phyloP scores from a whole-genome alignment of 1,140 invertebrate genomes.

The Anagrus nilaparvatae region DNA sequence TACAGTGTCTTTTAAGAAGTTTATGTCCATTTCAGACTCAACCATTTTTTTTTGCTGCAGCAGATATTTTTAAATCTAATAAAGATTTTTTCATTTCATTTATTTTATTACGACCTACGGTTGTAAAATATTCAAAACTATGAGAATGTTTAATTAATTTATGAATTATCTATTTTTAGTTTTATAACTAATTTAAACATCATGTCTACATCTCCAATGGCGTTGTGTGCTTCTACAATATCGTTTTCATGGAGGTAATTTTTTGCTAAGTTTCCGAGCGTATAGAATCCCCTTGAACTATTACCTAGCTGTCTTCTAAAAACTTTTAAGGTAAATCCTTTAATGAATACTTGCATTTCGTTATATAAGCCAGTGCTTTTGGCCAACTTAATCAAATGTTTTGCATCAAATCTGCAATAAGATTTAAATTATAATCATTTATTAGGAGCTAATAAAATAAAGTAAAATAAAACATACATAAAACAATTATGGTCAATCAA shows the following conservation, averaged over 20 bases:
- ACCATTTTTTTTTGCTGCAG: slow-evolving; percentile 9
- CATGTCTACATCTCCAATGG: slow-evolving; percentile 13
- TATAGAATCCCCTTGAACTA: slow-evolving; percentile 1
- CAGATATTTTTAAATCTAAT: slow-evolving; percentile 6
- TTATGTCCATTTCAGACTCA: slow-evolving; percentile 7
- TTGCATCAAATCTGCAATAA: slow-evolving; percentile 13
- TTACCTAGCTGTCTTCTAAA: slow-evolving; percentile 13
- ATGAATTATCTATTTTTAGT: not conserved
- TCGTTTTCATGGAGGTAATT: slow-evolving; percentile 8
- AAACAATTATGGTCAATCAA: slow-evolving; percentile 13
- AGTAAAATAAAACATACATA: slow-evolving; percentile 7
- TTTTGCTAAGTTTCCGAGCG: too few species aligned
- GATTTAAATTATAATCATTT: slow-evolving; percentile 1
- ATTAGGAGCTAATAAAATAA: too few species aligned
- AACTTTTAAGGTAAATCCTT: slow-evolving; percentile 11
- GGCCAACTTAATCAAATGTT: slow-evolving; percentile 3
- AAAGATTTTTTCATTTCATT: slow-evolving; percentile 4
- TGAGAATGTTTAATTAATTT: not conserved
- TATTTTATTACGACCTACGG: not conserved
- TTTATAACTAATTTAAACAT: slow-evolving; percentile 8
- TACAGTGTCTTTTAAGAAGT: slow-evolving; percentile 3
- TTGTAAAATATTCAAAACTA: not conserved
- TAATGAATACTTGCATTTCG: slow-evolving; percentile 9
- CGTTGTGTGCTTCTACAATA: slow-evolving; percentile 11
- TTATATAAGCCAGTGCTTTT: slow-evolving; percentile 1